These are phyloP conservation scores for Zaprionus ornatus DNA, from an alignment of 1,140 invertebrate species.

Conservation along the genomic window DNA sequence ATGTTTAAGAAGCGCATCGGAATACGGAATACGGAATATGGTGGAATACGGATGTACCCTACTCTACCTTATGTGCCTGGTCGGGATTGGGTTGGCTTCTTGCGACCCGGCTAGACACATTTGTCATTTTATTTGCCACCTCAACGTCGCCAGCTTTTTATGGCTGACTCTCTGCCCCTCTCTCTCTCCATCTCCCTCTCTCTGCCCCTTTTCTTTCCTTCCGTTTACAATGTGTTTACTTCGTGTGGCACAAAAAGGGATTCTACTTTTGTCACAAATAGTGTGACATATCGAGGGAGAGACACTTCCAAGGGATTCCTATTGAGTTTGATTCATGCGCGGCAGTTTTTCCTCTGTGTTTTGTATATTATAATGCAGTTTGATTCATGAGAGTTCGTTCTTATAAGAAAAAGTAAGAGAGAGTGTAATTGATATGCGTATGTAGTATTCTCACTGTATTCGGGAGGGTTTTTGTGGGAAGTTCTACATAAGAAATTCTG, in stretches of 20 bases:
- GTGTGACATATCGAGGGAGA: not conserved
- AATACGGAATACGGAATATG: not conserved
- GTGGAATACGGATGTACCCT: not conserved
- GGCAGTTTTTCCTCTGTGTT: not conserved
- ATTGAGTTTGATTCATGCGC: not conserved
- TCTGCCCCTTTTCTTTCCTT: not conserved
- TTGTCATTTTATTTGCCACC: slow-evolving; percentile 62
- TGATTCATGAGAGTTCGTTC: not conserved
- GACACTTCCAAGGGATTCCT: not conserved
- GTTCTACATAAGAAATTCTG: no score
- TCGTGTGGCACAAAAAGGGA: not conserved
- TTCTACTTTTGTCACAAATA: slow-evolving; percentile 4
- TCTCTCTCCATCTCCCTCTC: not conserved
- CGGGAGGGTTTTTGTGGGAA: not conserved
- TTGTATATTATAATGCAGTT: slow-evolving; percentile 3
- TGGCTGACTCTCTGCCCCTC: not conserved
- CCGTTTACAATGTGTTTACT: not conserved
- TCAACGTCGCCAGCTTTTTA: slow-evolving; percentile 18
- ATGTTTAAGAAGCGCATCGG: slow-evolving; percentile 6
- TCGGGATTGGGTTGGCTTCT: not conserved
- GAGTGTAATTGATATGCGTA: not conserved
- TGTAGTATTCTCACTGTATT: not conserved
- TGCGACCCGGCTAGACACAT: slow-evolving; percentile 65
- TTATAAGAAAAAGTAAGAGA: no score
- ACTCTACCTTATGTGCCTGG: not conserved